phyloP scores from a whole-genome alignment of 1,140 invertebrate species.

The Myzus persicae region DNA sequence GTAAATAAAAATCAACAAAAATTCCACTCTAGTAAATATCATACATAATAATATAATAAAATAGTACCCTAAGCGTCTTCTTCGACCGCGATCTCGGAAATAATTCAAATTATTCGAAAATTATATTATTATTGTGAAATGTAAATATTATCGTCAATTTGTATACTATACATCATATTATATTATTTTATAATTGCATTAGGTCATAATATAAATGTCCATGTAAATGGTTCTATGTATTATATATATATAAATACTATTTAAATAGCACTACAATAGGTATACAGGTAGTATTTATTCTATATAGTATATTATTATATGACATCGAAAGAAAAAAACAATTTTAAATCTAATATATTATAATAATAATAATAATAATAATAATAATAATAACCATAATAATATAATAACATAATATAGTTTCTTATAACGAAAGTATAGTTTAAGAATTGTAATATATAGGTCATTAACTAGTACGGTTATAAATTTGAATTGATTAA shows the following conservation, averaged over 20 bases:
- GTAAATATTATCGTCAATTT: neutral
- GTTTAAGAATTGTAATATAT: conserved; percentile 10
- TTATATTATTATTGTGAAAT: neutral
- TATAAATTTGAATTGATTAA: conserved; percentile 11
- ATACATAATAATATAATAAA: no score
- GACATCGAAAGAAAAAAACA: neutral
- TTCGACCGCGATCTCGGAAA: neutral
- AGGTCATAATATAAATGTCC: neutral
- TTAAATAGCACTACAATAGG: neutral
- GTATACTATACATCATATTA: neutral
- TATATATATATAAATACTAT: neutral
- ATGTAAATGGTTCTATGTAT: neutral
- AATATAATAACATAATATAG: neutral
- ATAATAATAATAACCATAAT: conserved; percentile 18
- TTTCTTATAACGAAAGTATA: conserved; percentile 9
- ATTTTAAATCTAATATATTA: neutral
- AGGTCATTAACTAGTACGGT: conserved; percentile 7
- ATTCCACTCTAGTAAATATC: no score
- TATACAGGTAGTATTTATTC: conserved; percentile 14
- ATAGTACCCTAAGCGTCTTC: neutral
- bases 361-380: conserved; percentile 3
- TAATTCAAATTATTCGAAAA: neutral
- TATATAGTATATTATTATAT: neutral
- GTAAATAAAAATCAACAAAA: neutral
- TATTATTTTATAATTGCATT: neutral